These are phyloP conservation scores for Trachelus stipa DNA, from an alignment of 2,888 invertebrate species.

Conservation along the genomic window DNA sequence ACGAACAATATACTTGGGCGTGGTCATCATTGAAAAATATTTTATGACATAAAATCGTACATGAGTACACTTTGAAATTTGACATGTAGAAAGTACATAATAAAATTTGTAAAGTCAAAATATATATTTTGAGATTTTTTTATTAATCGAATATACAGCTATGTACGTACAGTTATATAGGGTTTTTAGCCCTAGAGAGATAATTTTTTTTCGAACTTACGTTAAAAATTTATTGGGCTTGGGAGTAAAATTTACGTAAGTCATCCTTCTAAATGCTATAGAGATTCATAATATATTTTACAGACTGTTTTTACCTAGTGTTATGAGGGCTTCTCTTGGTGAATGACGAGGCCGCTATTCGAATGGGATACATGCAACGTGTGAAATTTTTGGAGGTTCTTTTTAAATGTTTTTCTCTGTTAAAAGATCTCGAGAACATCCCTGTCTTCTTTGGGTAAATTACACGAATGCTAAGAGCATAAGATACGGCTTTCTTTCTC, in stretches of 20 bases:
- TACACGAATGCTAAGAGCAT: background rate
- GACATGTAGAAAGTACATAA: no score
- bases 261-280: background rate
- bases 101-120: no score
- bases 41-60: background rate
- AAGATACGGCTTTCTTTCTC: conserved; percentile 14
- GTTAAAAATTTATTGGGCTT: no score
- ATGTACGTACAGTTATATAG: no score
- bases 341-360: background rate
- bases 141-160: no score
- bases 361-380: background rate
- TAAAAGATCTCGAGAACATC: background rate
- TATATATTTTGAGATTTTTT: no score
- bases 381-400: background rate
- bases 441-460: background rate
- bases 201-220: no score
- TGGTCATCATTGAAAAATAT: background rate
- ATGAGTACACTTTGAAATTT: no score
- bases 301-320: background rate
- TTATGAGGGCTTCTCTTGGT: background rate
- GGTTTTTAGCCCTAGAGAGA: no score
- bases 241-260: no score
- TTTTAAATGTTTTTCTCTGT: background rate
- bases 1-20: background rate
- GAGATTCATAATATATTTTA: background rate